These are phyloP conservation scores for Acipenser oxyrinchus DNA, from an alignment of 2,797 vertebrate genomes.

Conservation along the genomic window DNA sequence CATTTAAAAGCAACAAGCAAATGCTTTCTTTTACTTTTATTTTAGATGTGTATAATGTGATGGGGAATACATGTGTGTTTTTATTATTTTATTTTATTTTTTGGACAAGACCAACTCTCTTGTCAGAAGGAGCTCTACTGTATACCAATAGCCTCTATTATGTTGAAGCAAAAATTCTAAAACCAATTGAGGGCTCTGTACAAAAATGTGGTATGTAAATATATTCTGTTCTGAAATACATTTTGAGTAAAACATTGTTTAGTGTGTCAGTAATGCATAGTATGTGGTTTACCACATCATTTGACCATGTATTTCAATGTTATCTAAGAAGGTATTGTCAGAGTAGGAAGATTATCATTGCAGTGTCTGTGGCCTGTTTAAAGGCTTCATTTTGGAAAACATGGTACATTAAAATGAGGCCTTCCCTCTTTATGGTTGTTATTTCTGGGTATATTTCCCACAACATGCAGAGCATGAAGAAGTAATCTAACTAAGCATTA, in stretches of 20 bases:
- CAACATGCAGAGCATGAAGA: conserved; percentile 18
- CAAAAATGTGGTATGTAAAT: conserved; percentile 46
- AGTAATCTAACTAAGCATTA: conserved; percentile 32
- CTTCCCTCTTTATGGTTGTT: conserved; percentile 53
- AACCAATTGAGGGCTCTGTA: conserved; percentile 29
- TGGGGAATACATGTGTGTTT: too few relatives aligned
- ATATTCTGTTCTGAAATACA: conserved; percentile 31
- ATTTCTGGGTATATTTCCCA: conserved; percentile 38
- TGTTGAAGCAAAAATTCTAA: conserved; percentile 33
- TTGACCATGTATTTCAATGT: conserved; percentile 49
- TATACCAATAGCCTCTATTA: conserved; percentile 7
- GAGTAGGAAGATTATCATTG: conserved; percentile 53
- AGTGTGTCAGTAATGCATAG: conserved; percentile 38
- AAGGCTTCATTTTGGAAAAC: conserved; percentile 44
- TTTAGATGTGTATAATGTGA: too few relatives aligned
- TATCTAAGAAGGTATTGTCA: conserved; percentile 41
- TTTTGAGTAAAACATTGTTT: conserved; percentile 29
- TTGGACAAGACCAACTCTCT: too few relatives aligned
- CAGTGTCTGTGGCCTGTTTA: conserved; percentile 64
- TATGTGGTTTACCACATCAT: conserved; percentile 43
- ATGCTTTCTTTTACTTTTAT: too few relatives aligned
- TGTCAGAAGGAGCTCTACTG: too few relatives aligned
- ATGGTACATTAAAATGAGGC: background rate
- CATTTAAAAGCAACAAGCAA: too few relatives aligned
- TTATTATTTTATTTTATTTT: too few relatives aligned